Evolutionary conservation across 92 coral and sea anemone species (phyloP).

Genomic region (Actinostola sp.): DNA sequence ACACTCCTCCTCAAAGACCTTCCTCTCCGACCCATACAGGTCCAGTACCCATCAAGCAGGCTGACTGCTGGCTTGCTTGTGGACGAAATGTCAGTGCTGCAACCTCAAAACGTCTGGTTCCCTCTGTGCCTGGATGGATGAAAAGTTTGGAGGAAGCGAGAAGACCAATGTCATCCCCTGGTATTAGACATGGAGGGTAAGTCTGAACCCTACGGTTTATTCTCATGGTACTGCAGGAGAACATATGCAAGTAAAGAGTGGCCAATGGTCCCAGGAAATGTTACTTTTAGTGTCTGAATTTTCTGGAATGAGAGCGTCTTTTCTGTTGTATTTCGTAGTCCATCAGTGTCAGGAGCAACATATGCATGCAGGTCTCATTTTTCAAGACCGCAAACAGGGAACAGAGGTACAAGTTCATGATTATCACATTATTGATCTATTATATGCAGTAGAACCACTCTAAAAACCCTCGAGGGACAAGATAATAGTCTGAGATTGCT

Average conservation of each 20-base stretch:
- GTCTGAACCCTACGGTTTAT: background rate
- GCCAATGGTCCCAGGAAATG: too few species aligned
- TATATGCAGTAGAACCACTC: too few species aligned
- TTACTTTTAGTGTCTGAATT: too few species aligned
- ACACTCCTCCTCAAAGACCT: slow-evolving; percentile 90
- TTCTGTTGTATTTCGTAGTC: background rate
- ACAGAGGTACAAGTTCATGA: background rate
- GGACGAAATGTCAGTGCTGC: slow-evolving; percentile 64
- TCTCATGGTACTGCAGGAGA: too few species aligned
- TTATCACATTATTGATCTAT: background rate
- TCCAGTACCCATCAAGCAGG: slow-evolving; percentile 32
- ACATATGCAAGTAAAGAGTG: too few species aligned
- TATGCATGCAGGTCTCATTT: slow-evolving; percentile 11
- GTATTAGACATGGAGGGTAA: slow-evolving; percentile 9
- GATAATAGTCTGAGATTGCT: too few species aligned
- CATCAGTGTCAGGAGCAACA: slow-evolving; percentile 31
- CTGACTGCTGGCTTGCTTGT: slow-evolving; percentile 74
- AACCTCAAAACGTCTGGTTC: slow-evolving; percentile 47
- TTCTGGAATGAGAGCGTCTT: too few species aligned
- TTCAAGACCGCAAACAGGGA: slow-evolving; percentile 54
- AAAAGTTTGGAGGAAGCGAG: slow-evolving; percentile 68
- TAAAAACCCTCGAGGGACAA: too few species aligned
- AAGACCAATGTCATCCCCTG: slow-evolving; percentile 80
- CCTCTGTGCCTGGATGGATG: slow-evolving; percentile 93
- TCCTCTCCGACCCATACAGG: slow-evolving; percentile 56